Evolutionary conservation across 2,888 invertebrate genomes (phyloP), one percentile per base, ranked within the genome.

Genomic region (Pilophorus perplexus): DNA sequence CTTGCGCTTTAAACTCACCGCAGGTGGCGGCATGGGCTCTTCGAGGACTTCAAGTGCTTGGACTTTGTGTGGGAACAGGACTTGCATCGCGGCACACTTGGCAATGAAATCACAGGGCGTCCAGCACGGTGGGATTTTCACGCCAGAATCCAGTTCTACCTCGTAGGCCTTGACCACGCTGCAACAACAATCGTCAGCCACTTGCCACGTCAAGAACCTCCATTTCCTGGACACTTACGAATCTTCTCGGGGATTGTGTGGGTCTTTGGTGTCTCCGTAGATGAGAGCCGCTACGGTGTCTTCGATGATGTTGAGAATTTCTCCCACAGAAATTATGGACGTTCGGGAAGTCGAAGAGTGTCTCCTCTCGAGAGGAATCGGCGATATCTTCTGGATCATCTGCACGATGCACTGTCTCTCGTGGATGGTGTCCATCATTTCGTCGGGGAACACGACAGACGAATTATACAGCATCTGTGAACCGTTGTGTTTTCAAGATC

Each of bases 1-100:
- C n/a, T n/a, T n/a, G n/a, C n/a, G n/a, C 33, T 4, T 1, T 12
- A 10, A 48, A 67, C 67, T 85, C 74, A 77, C 74, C 38, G 86
- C 84, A 0, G 86, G 87, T 0, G 86, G 85, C 57, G 82, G 81
- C 0, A 84, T 82, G 0, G 81, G 77, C 0, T 82, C 80, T 62
- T 84, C 83, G 0, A 86, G 82, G 48, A 85, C 81, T 14, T 85
- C 77, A 54, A 83, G 79, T 0, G 81, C 75, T 0, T 77, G 75
- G 0, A 62, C 80, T 74, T 82, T 78, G 68, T 74, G 74, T 0
- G 77, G 77, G 69, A 79, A 80, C 59, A 79, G 74, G 44, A 78
- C 70, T 66, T 77, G 76, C 23, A 80, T 71, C 8, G 77, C 77
- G 0, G 76, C 75, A 0, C 78, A 77, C 72, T 76, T 77, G 14